Evolutionary conservation across 2,797 vertebrate species (phyloP), one percentile per base, ranked within the genome.

Genomic region (Catharus ustulatus): DNA sequence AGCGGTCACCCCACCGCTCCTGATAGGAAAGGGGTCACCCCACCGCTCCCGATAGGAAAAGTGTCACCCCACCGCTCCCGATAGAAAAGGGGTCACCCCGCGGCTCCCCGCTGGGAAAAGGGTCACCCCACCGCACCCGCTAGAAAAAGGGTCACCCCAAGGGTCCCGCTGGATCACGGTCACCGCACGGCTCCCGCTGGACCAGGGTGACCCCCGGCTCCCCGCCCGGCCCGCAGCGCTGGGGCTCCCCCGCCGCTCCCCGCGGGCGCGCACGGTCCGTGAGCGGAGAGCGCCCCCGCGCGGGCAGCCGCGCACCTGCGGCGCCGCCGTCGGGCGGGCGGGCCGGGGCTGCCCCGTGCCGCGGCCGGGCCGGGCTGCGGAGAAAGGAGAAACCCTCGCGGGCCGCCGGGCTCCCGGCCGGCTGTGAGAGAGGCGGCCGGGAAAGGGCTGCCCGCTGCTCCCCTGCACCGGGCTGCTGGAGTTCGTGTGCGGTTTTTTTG

Each of bases 241-340:
- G 48, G 59, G 61, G 61, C 61, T 62, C 21, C 40, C 40, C 61
- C 61, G 40, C 40, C 27, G 38, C 58, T 20, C 12, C 49, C 13
- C 48, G 46, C 46, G 46, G 46, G 46, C 48, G 48, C n/a, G 73
- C 57, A 52, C 13, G 12, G 74, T 92, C 86, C 66, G 83, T 90
- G 87, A 61, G 97, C 89, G 88, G 95, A 97, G 96, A 68, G 97
- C 97, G 97, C 98, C 98, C 97, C 95, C 98, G 45, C 93, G 98
- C 97, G 98, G 64, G 46, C 87, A 94, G 36, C 15, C 5, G 29
- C 46, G 69, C 43, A 5, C 38, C 69, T 62, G 78, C 40, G 12
- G 22, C 26, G 13, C 71, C 10, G 40, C 79, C 63, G n/a, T 30
- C n/a, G n/a, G n/a, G n/a, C 49, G 54, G 40, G 54, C 49, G n/a